These are phyloP conservation scores for Tetrax tetrax DNA, from an alignment of 2,113 vertebrate species.

Conservation along the genomic window DNA sequence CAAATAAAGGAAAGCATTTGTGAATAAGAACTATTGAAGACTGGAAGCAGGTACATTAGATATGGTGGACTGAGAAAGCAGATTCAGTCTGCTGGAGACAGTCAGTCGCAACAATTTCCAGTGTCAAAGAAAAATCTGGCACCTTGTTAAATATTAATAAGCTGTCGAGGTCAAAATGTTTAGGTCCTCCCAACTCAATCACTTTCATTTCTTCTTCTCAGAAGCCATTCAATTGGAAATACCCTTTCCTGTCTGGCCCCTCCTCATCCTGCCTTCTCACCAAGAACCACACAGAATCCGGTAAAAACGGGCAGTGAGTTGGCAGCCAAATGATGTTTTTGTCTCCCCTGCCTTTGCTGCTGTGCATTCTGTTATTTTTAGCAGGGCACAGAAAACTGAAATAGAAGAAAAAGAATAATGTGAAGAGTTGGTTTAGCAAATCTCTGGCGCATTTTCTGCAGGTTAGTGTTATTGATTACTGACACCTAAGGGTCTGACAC, in stretches of 20 bases:
- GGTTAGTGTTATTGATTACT: constrained; percentile 83
- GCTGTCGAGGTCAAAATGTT: constrained; percentile 43
- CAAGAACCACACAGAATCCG: neutral
- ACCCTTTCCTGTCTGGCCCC: constrained; percentile 18
- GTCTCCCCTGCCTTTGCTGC: neutral
- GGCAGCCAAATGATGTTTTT: constrained; percentile 32
- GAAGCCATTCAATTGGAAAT: constrained; percentile 25
- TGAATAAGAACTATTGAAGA: constrained; percentile 25
- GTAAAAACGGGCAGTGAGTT: neutral
- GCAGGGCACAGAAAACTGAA: neutral
- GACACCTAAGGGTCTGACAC: constrained; percentile 78
- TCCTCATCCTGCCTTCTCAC: constrained; percentile 10
- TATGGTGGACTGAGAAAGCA: constrained; percentile 48
- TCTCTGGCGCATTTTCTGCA: constrained; percentile 74
- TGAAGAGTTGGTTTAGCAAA: constrained; percentile 52
- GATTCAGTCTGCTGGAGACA: constrained; percentile 57
- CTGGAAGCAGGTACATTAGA: constrained; percentile 53
- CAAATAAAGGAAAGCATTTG: constrained; percentile 35
- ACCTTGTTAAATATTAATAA: constrained; percentile 66
- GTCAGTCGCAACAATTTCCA: constrained; percentile 27
- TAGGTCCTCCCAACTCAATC: constrained; percentile 57
- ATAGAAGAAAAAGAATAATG: constrained; percentile 29
- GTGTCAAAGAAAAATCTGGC: constrained; percentile 63
- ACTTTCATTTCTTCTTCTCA: constrained; percentile 51
- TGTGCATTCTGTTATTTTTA: neutral